A percentile compares a stretch with the other conserved stretches of the same genome.
These are phyloP conservation scores for Pycnonotus jocosus DNA, from an alignment of 2,113 vertebrate genomes.

Conservation along the genomic window DNA sequence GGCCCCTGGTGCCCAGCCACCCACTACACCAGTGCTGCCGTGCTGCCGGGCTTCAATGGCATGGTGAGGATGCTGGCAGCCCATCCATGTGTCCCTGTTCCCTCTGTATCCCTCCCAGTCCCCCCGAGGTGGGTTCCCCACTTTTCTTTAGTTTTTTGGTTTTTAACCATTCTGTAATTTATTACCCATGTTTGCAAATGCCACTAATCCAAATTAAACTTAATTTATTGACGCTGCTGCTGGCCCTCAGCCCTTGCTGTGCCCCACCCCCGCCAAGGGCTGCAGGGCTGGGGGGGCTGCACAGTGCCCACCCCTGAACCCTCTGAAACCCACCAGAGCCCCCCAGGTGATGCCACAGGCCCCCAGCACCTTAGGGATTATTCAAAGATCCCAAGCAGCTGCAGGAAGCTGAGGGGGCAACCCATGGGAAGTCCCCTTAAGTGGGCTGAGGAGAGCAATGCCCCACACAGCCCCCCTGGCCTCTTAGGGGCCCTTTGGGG, in stretches of 20 bases:
- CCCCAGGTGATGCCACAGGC: not conserved
- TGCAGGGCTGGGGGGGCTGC: not conserved
- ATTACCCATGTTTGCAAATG: conserved; percentile 68
- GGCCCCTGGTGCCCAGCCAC: not conserved
- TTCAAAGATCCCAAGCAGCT: not conserved
- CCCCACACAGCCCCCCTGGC: not conserved
- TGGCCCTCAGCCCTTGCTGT: not conserved
- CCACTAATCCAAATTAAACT: conserved; percentile 76
- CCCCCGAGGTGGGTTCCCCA: not conserved
- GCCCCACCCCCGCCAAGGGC: not conserved
- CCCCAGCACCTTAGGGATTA: not conserved
- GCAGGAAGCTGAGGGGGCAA: not conserved
- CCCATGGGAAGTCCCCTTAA: not conserved
- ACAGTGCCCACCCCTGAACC: not conserved
- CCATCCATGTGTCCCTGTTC: not conserved
- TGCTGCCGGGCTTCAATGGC: not conserved
- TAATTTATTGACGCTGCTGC: conserved; percentile 73
- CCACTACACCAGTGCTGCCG: not conserved
- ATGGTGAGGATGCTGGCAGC: not conserved
- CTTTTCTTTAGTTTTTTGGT: not conserved
- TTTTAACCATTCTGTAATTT: conserved; percentile 69
- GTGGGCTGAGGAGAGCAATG: not conserved
- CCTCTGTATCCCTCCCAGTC: not conserved
- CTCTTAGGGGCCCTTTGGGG: not conserved
- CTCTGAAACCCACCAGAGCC: no score